phyloP scores from a whole-genome alignment of 2,797 vertebrate species.

The Alfaro cultratus region DNA sequence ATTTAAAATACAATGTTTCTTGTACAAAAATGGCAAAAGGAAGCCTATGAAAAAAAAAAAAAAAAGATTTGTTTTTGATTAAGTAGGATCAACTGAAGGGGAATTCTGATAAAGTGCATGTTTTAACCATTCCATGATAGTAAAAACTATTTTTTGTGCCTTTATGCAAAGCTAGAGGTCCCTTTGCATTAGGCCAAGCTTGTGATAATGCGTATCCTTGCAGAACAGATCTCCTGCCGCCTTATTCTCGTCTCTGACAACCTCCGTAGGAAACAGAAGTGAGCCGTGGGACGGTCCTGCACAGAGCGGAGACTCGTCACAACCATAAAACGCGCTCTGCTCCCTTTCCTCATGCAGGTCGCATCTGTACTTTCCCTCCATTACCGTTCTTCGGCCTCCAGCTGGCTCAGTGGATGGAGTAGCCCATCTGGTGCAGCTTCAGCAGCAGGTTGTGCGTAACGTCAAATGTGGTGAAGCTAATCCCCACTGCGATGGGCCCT shows the following conservation, averaged over 20 bases:
- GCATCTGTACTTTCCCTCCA: constrained; percentile 16
- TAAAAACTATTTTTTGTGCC: not conserved
- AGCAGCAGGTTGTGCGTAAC: constrained; percentile 88
- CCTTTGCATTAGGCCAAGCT: constrained; percentile 15
- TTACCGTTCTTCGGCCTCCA: not conserved
- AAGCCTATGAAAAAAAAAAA: not conserved
- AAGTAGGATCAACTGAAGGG: constrained; percentile 15
- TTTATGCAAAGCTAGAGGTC: constrained; percentile 15
- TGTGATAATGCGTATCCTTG: constrained; percentile 4
- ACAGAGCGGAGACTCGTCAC: constrained; percentile 15
- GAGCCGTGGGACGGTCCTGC: constrained; percentile 19
- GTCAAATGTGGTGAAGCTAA: constrained; percentile 97
- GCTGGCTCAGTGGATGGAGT: constrained; percentile 76
- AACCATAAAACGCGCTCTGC: constrained; percentile 9
- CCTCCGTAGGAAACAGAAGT: constrained; percentile 18
- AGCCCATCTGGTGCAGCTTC: constrained; percentile 78
- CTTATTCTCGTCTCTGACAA: constrained; percentile 17
- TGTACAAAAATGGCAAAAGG: constrained; percentile 23
- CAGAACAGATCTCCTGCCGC: constrained; percentile 10
- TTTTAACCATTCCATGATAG: not conserved
- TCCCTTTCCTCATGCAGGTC: constrained; percentile 12
- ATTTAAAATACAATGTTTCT: constrained; percentile 7
- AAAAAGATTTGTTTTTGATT: not conserved
- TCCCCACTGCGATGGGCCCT: constrained; percentile 92
- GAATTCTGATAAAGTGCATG: constrained; percentile 44